Conservation (phyloP, 2,113 vertebrate species). For the Mohoua ochrocephala region DNA sequence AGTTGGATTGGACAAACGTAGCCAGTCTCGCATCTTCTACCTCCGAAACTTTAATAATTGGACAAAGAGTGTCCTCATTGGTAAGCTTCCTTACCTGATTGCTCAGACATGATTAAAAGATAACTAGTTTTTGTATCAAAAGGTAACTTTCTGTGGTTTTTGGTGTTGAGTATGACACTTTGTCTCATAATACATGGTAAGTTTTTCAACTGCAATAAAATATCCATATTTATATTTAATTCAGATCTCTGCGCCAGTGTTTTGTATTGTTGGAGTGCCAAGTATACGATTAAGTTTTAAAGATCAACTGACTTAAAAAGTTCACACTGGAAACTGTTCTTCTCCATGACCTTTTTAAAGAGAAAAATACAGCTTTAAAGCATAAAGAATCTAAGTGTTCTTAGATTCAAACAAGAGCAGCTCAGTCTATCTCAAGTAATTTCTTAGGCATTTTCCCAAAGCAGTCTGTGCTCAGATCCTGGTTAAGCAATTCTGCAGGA, state of each 20-base stretch:
- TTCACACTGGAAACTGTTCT: not conserved
- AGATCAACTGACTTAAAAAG: not conserved
- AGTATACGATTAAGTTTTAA: not conserved
- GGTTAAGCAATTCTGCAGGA: not conserved
- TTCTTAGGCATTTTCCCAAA: not conserved
- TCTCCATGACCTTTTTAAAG: not conserved
- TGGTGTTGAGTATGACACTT: not conserved
- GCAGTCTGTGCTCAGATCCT: not conserved
- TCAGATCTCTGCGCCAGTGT: not conserved
- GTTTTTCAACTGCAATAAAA: not conserved
- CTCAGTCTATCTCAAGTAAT: not conserved
- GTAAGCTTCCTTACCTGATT: constrained; percentile 64
- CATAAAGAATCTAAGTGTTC: not conserved
- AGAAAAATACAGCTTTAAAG: not conserved
- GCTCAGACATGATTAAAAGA: not conserved
- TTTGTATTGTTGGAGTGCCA: not conserved
- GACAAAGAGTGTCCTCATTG: constrained; percentile 95
- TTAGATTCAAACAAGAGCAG: not conserved
- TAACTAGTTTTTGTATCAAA: not conserved
- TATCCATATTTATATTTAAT: not conserved
- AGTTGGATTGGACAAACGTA: constrained; percentile 84
- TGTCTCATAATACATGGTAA: not conserved
- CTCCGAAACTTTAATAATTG: constrained; percentile 99
- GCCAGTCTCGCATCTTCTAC: constrained; percentile 89
- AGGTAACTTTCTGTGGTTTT: not conserved